Conservation (phyloP, 2,113 vertebrate species). For the Petroica traversi region DNA sequence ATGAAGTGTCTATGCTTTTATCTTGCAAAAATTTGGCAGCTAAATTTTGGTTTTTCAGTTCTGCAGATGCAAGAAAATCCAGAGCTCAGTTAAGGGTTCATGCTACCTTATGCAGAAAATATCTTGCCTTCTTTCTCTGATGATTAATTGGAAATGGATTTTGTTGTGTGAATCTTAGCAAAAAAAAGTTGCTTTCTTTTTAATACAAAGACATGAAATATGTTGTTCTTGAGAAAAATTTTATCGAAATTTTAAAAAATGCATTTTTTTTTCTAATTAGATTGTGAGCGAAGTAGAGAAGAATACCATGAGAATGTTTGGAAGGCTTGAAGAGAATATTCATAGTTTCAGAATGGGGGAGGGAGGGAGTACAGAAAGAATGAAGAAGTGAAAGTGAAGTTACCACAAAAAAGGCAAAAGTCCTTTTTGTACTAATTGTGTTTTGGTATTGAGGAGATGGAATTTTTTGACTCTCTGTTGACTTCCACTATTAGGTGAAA, state of each 20-base stretch:
- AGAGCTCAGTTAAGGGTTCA: background rate
- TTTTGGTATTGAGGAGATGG: constrained; percentile 84
- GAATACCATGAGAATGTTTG: background rate
- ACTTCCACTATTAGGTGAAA: constrained; percentile 90
- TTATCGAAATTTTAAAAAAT: background rate
- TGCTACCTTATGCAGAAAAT: background rate
- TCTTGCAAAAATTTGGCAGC: constrained; percentile 5
- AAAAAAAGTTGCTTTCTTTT: background rate
- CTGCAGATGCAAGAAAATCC: background rate
- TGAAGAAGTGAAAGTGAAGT: constrained; percentile 74
- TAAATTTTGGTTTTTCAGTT: background rate
- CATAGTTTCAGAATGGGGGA: background rate
- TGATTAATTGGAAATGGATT: background rate
- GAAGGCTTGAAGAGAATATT: background rate
- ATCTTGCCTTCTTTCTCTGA: background rate
- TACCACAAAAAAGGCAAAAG: constrained; percentile 69
- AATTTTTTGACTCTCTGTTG: constrained; percentile 89
- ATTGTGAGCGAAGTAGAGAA: background rate
- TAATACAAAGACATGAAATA: background rate
- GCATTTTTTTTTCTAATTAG: background rate
- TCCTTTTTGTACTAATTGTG: constrained; percentile 83
- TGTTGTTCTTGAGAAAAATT: background rate
- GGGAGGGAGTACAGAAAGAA: background rate
- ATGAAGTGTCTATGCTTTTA: background rate
- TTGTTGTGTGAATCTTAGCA: background rate